Evolutionary conservation across 2,113 vertebrate species (phyloP), one percentile per base, ranked within the genome.

Genomic region (Rhinoptilus africanus): DNA sequence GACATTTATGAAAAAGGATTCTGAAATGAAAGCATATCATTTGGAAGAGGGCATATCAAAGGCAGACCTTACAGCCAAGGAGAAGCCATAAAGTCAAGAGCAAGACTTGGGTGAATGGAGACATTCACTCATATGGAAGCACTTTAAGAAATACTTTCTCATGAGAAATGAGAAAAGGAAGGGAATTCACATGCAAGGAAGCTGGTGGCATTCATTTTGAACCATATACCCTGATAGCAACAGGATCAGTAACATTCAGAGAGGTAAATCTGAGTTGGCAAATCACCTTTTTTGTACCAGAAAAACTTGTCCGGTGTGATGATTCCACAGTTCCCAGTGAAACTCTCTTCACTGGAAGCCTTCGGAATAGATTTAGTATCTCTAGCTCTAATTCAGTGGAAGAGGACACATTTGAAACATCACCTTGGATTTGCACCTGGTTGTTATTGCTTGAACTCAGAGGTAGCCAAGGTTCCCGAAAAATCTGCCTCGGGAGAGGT

Each of bases 81-180:
- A 67, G 60, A 73, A 73, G 88, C 69, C 73, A 12, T 6, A 22
- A 32, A 69, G 86, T 77, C 85, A 90, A 66, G 77, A 57, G 64
- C 56, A 66, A 56, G 73, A 9, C 9, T 3, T 30, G 80, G 59
- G 45, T 8, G 24, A 53, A 23, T 8, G 66, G 26, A 82, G 82
- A 24, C 4, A 3, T n/a, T 41, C 3, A 1, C 17, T 71, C 76
- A 0, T 8, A 5, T 0, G 0, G 54, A 7, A 20, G 50, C 22
- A 3, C 9, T 41, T 20, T 17, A 3, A 41, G 84, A 24, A 80
- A 12, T 30, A 7, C 59, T 50, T 81, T 7, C 77, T 66, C 15
- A 11, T 22, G 34, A 20, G 63, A 26, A 51, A 47, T 4, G 39
- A 41, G 64, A 16, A 0, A 6, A 13, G 26, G 83, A 68, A 37